Percentiles rank a stretch among this genome's conserved stretches.
Conservation (phyloP, 2,888 invertebrate species). For the Pristionchus maxplancki region DNA sequence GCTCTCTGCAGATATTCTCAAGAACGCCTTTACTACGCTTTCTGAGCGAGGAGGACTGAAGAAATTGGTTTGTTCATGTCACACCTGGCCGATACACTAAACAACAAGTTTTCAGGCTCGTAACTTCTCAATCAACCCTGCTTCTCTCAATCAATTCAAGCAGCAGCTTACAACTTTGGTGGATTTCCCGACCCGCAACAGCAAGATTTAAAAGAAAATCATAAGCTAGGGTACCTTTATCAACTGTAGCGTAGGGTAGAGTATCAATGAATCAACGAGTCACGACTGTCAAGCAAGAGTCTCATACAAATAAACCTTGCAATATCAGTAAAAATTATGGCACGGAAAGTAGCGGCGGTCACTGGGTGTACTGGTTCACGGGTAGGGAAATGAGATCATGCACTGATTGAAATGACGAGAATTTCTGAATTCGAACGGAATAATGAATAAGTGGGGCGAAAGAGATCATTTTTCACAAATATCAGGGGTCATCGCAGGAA, state of each 20-base stretch:
- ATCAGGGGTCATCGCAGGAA: too few relatives aligned
- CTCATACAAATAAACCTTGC: neutral
- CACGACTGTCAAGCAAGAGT: neutral
- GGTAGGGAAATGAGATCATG: neutral
- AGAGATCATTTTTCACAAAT: too few relatives aligned
- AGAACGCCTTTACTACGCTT: slow-evolving; percentile 63
- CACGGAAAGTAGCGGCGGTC: neutral
- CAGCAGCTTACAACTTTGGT: neutral
- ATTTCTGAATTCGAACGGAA: neutral
- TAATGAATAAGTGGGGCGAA: too few relatives aligned
- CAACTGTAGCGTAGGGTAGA: neutral
- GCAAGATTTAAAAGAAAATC: neutral
- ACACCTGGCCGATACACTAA: neutral
- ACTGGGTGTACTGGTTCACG: neutral
- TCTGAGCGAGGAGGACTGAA: slow-evolving; percentile 50
- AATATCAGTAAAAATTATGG: neutral
- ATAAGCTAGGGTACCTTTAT: neutral
- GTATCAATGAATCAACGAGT: neutral
- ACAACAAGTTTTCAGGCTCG: neutral
- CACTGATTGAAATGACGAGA: neutral
- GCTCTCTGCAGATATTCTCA: slow-evolving; percentile 66
- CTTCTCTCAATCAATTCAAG: neutral
- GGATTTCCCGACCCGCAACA: neutral
- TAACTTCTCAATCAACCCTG: neutral
- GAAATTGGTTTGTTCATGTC: slow-evolving; percentile 43